Conservation (phyloP, 1,140 invertebrate genomes). For the Oedothorax gibbosus region DNA sequence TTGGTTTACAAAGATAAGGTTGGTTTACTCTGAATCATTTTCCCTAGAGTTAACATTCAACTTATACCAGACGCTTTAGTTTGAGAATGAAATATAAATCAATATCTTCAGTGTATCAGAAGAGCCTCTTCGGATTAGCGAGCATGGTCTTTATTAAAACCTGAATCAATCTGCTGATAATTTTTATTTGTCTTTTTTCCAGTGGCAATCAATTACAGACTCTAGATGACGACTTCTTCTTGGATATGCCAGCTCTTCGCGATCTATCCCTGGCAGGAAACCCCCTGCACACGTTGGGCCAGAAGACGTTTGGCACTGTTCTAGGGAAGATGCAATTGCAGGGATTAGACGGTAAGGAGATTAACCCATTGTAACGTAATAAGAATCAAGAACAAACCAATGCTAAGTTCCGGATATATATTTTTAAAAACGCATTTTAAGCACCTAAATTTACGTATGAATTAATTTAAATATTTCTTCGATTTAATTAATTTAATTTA, state of each 20-base stretch:
- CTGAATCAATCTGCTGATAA: neutral
- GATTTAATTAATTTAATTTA: no score
- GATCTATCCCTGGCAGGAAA: conserved; percentile 24
- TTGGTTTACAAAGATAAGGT: no score
- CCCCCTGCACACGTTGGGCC: conserved; percentile 3
- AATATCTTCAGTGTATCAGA: no score
- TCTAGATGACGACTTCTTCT: conserved; percentile 14
- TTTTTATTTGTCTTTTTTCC: neutral
- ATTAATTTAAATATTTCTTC: no score
- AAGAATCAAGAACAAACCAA: neutral
- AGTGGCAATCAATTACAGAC: conserved; percentile 20
- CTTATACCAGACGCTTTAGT: no score
- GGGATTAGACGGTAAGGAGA: conserved; percentile 20
- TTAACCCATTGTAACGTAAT: neutral
- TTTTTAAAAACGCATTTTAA: no score
- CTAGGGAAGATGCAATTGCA: conserved; percentile 12
- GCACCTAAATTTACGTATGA: no score
- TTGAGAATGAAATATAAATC: neutral
- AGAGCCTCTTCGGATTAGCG: neutral
- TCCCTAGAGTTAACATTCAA: no score
- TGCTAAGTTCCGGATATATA: neutral
- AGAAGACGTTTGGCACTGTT: conserved; percentile 13
- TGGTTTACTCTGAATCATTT: no score
- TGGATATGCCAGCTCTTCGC: conserved; percentile 39
- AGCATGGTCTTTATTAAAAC: neutral